phyloP scores from a whole-genome alignment of 2,797 vertebrate genomes.

The Apogon talboti region DNA sequence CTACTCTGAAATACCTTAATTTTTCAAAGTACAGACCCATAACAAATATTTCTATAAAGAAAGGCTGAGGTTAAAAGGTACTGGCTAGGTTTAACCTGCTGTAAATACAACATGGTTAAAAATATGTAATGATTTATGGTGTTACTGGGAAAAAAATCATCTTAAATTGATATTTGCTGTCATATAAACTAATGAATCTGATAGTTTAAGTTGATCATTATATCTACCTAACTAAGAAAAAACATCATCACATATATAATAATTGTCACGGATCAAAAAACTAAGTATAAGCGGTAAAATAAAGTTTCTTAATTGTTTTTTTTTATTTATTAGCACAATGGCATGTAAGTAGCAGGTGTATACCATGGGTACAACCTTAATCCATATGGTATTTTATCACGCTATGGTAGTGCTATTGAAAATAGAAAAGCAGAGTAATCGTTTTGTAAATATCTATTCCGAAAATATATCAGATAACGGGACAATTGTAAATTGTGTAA shows the following conservation, averaged over 20 bases:
- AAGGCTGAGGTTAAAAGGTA: too few relatives aligned
- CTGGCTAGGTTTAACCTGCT: too few relatives aligned
- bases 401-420: not conserved
- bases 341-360: constrained; percentile 1
- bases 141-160: too few relatives aligned
- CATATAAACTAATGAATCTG: too few relatives aligned
- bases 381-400: not conserved
- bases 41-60: not conserved
- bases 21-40: not conserved
- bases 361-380: not conserved
- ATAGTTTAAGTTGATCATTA: too few relatives aligned
- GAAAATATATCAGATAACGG: not conserved
- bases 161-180: too few relatives aligned
- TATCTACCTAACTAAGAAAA: too few relatives aligned
- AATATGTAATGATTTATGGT: not conserved
- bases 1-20: constrained; percentile 42
- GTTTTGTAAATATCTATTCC: not conserved
- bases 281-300: too few relatives aligned
- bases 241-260: too few relatives aligned
- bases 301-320: not conserved
- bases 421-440: not conserved
- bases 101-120: not conserved
- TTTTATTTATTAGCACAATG: not conserved
- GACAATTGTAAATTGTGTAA: not conserved
- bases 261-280: too few relatives aligned